Conservation (phyloP, 2,797 vertebrate genomes). For the Phrynocephalus guinanensis region DNA sequence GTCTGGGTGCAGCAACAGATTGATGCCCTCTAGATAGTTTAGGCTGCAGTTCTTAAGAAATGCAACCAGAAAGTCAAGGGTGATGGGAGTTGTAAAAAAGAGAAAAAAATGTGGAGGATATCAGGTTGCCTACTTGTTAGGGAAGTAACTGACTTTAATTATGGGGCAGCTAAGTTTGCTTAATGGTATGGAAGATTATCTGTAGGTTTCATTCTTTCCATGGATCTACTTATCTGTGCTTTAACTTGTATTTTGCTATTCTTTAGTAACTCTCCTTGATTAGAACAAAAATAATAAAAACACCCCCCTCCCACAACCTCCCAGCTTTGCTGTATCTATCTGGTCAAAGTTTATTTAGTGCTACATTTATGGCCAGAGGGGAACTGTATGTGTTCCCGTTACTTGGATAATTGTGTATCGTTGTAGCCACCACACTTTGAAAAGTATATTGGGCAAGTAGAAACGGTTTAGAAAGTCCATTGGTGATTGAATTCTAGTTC, state of each 20-base stretch:
- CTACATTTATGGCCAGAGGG: neutral
- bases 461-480: neutral
- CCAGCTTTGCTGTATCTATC: neutral
- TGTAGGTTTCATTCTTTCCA: neutral
- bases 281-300: neutral
- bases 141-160: neutral
- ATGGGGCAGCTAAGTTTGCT: neutral
- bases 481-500: no score
- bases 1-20: no score
- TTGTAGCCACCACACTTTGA: neutral
- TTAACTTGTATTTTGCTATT: neutral
- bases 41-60: neutral
- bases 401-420: neutral
- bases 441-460: neutral
- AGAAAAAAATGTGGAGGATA: neutral
- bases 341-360: neutral
- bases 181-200: no score
- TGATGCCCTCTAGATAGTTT: neutral
- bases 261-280: neutral
- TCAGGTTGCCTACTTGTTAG: neutral
- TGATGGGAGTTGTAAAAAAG: neutral
- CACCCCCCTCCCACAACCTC: neutral
- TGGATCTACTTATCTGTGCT: neutral
- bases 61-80: neutral
- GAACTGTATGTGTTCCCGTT: neutral